Evolutionary conservation across 2,888 invertebrate genomes (phyloP), one percentile per base, ranked within the genome.

Genomic region (Homarus gammarus): DNA sequence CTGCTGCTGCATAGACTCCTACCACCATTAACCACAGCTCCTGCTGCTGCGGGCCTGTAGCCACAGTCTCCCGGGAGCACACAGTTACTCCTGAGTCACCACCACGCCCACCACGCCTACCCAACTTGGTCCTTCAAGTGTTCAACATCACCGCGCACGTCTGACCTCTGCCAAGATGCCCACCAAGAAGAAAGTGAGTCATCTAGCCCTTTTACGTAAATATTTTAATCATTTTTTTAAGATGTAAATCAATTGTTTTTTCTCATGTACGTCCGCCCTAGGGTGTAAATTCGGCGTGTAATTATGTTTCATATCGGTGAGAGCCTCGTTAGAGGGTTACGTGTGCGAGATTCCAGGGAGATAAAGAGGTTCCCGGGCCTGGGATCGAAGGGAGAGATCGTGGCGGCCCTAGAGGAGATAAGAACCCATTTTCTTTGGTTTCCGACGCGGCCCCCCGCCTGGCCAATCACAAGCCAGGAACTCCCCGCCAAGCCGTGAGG

Each of bases 371-470:
- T 64, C 64, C 64, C 22, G 27, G 27, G n/a, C 5, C 6, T n/a
- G 27, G 64, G 64, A 64, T 64, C 64, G 64, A 64, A 64, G 64
- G 3, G 64, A 27, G 64, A 64, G 64, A 64, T 64, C 27, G 64
- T 27, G 64, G 27, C 64, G 64, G 31, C 64, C 64, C 27, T 2
- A 10, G 6, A n/a, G 6, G 64, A 75, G 40, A 38, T 44, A 75
- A 49, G 44, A 44, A 75, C 75, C 75, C 75, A 75, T 75, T 75
- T 75, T 75, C 75, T 75, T 75, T 75, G 75, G 75, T 75, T 75
- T 44, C 40, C 49, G 44, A 38, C 49, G 40, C 49, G 10, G 49
- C 75, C n/a, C 5, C 70, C 18, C n/a, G 40, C 12, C 44, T 44
- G 44, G 75, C 75, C 75, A 75, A 75, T 75, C 44, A 49, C 27